Evolutionary conservation across 2,888 invertebrate genomes (phyloP), one percentile per base, ranked within the genome.

Genomic region (Hydroisotoma schaefferi): DNA sequence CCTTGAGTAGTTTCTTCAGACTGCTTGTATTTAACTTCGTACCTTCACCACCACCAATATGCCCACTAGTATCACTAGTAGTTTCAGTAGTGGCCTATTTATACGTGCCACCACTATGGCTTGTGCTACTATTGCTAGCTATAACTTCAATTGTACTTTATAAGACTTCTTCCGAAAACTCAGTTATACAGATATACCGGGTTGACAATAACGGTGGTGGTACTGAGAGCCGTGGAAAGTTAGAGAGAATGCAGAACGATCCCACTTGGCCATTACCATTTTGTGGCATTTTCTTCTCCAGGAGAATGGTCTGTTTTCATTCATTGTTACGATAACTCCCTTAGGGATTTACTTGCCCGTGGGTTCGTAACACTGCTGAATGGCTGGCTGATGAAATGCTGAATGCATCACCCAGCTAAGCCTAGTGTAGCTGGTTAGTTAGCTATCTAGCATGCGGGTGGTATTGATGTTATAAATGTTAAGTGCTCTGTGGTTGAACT

Each of bases 211-310:
- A 40, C 20, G 20, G 6, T 33, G 15, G 6, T 10, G 6, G 22
- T 6, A 47, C 47, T 23, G 12, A 12, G 10, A 18, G n/a, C n/a
- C 25, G 6, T 22, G 22, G 25, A 47, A 47, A 12, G 49, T 27
- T 20, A 33, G 12, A 29, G 51, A 5, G 15, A 40, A 5, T 12
- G 20, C 53, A 25, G 23, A 29, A 53, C 40, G 38, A 15, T 53
- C 43, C 27, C 53, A 40, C 40, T 18, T n/a, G 18, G 53, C 53
- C 53, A 53, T 53, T 53, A 53, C 53, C 53, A 53, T 53, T 52
- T 53, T 53, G 53, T 53, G 53, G 53, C 53, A 53, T 53, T 53
- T 40, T 8, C 38, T 15, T 53, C 43, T 33, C 40, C 40, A 40
- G 6, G 5, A 33, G n/a, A 49, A 40, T 38, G 52, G 52, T 23